These are phyloP conservation scores for Morinoia aosen DNA, from an alignment of 2,888 invertebrate species.

Conservation along the genomic window DNA sequence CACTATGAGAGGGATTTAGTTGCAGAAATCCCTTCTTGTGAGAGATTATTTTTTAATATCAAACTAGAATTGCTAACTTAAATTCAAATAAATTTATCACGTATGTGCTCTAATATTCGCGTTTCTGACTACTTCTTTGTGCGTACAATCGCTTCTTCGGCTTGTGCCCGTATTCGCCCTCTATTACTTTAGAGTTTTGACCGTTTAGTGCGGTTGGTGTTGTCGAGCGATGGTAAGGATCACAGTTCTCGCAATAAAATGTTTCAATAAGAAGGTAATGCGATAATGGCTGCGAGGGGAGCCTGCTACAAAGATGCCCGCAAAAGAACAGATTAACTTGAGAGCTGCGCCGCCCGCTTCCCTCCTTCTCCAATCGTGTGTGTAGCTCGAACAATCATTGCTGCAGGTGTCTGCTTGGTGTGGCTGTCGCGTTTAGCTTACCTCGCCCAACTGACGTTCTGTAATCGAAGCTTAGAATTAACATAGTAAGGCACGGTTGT, in stretches of 20 bases:
- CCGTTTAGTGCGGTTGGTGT: neutral
- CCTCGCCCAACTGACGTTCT: no score
- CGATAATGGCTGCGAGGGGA: constrained; percentile 44
- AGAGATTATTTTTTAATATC: neutral
- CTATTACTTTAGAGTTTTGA: neutral
- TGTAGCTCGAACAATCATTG: neutral
- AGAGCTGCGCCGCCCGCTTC: neutral
- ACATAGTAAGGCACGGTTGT: no score
- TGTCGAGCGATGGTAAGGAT: neutral
- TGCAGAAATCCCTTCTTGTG: neutral
- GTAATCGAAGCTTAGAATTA: no score
- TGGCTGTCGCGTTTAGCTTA: no score
- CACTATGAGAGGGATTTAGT: neutral
- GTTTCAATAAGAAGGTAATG: constrained; percentile 30
- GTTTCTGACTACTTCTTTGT: neutral
- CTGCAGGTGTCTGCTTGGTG: neutral
- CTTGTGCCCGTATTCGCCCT: neutral
- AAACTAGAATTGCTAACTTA: neutral
- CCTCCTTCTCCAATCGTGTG: neutral
- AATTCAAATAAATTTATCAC: neutral
- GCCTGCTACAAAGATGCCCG: neutral
- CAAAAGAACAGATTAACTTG: constrained; percentile 14
- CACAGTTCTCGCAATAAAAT: constrained; percentile 25
- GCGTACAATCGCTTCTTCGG: neutral
- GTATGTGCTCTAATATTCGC: neutral